Conservation (phyloP, 2,797 vertebrate species). For the Spinus olivaceus region DNA sequence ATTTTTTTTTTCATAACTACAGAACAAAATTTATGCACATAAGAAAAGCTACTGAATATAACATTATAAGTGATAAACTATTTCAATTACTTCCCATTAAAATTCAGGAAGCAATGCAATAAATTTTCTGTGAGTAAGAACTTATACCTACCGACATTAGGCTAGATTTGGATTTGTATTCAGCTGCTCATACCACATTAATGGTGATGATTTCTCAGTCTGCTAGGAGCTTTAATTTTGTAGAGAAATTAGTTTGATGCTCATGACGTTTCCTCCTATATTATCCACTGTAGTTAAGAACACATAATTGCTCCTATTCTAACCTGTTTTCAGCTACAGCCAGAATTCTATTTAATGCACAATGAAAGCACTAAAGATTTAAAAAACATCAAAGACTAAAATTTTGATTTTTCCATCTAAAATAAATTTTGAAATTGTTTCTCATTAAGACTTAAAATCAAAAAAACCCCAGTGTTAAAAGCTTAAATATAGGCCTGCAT, state of each 20-base stretch:
- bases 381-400: background rate
- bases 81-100: slow-evolving; percentile 30
- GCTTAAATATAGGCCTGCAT: background rate
- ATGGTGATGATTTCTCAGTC: background rate
- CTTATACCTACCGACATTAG: background rate
- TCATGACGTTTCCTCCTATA: background rate
- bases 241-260: slow-evolving; percentile 18
- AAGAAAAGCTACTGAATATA: background rate
- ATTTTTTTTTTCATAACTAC: background rate
- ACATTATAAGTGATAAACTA: background rate
- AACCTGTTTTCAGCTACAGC: background rate
- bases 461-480: background rate
- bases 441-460: background rate
- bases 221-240: slow-evolving; percentile 31
- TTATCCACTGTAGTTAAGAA: background rate
- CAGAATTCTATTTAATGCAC: background rate
- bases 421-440: background rate
- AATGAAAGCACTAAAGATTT: background rate
- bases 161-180: slow-evolving; percentile 21
- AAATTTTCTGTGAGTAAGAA: slow-evolving; percentile 15
- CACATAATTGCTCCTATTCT: background rate
- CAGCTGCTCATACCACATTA: background rate
- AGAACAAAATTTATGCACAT: background rate
- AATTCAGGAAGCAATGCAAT: slow-evolving; percentile 26
- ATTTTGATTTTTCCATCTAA: background rate